These are phyloP conservation scores for Oreochromis aureus DNA, from an alignment of 2,113 vertebrate species.

Conservation along the genomic window DNA sequence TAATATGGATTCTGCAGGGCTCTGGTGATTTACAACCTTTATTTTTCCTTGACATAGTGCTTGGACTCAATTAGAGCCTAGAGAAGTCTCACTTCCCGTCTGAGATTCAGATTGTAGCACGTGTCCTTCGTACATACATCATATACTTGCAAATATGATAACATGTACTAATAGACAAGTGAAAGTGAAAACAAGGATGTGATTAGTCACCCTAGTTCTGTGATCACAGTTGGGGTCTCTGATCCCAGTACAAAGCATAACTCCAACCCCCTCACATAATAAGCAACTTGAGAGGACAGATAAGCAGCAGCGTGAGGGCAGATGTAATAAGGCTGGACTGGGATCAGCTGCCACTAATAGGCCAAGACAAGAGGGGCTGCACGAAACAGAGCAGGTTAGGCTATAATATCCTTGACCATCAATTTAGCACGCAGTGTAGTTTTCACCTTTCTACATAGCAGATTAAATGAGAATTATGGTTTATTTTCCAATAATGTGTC, in stretches of 20 bases:
- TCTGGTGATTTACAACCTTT: neutral
- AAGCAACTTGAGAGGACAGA: neutral
- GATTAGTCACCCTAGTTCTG: neutral
- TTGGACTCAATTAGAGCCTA: neutral
- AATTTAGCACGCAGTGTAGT: neutral
- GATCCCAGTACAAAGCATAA: neutral
- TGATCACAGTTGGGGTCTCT: neutral
- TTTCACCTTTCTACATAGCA: neutral
- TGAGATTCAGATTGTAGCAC: neutral
- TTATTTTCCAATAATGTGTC: neutral
- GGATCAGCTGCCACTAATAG: neutral
- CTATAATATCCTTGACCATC: neutral
- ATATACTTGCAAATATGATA: neutral
- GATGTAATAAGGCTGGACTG: neutral
- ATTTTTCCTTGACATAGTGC: neutral
- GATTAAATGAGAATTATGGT: neutral
- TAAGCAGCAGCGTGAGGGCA: neutral
- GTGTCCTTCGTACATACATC: neutral
- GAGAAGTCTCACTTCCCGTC: neutral
- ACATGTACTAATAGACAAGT: neutral
- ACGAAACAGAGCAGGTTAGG: neutral
- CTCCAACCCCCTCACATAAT: neutral
- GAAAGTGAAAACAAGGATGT: neutral
- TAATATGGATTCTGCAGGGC: neutral
- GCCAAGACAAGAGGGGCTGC: neutral